These are phyloP conservation scores for Drosophila guanche DNA, from an alignment of 1,140 invertebrate species.

Conservation along the genomic window DNA sequence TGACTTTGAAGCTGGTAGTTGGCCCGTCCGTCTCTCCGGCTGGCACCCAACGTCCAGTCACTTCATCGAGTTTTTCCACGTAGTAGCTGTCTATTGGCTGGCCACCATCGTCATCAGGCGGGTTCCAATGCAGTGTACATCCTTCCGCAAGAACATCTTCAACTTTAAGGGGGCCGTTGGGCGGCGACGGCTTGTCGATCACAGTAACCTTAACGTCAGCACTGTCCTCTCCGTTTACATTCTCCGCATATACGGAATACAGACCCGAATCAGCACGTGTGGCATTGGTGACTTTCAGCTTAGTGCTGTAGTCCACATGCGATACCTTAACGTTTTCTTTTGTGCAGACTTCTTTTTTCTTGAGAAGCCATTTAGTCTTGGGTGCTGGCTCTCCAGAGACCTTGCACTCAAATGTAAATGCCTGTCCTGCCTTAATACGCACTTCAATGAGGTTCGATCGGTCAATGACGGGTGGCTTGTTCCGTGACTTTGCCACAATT, in stretches of 20 bases:
- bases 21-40: conserved; percentile 94
- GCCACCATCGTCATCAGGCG: conserved; percentile 95
- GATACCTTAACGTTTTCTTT: conserved; percentile 88
- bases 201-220: conserved; percentile 96
- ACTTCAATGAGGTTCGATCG: conserved; percentile 93
- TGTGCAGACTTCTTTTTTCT: conserved; percentile 89
- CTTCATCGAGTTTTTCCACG: conserved; percentile 97
- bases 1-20: conserved; percentile 88
- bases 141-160: conserved; percentile 91
- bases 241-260: conserved; percentile 96
- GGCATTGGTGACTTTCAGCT: conserved; percentile 93
- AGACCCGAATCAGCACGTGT: conserved; percentile 94
- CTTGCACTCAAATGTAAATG: conserved; percentile 86
- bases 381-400: conserved; percentile 97
- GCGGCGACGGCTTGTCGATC: conserved; percentile 93
- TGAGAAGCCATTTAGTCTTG: conserved; percentile 93
- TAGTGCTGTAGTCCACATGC: conserved; percentile 94
- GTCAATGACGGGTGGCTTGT: conserved; percentile 96
- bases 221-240: conserved; percentile 95
- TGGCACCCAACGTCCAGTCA: conserved; percentile 95
- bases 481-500: conserved; percentile 96
- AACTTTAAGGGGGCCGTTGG: conserved; percentile 95
- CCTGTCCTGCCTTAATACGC: conserved; percentile 96
- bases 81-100: conserved; percentile 95
- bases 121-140: conserved; percentile 90